A percentile compares a stretch with the other conserved stretches of the same genome.
These are phyloP conservation scores for Clarias pachynema DNA, from an alignment of 2,797 vertebrate genomes.

Conservation along the genomic window DNA sequence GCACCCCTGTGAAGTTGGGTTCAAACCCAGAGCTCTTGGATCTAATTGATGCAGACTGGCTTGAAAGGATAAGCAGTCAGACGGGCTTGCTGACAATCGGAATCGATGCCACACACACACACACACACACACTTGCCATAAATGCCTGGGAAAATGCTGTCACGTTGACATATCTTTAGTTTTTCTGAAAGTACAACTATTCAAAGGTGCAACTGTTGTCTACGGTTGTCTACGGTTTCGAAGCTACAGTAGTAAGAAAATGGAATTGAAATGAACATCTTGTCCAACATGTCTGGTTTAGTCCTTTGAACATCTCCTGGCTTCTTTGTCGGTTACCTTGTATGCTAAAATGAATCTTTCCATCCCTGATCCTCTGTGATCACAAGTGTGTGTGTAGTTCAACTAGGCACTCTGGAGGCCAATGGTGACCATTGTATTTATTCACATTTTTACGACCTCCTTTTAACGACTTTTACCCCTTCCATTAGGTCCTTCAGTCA, in stretches of 20 bases:
- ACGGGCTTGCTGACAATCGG: neutral
- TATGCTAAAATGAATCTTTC: too few species aligned
- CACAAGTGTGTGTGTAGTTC: too few species aligned
- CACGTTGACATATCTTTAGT: neutral
- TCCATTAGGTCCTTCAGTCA: too few species aligned
- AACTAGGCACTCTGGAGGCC: too few species aligned
- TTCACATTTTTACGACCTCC: too few species aligned
- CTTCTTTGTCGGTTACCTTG: neutral
- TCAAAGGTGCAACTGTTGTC: neutral
- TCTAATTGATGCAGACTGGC: neutral
- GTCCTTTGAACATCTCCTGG: neutral
- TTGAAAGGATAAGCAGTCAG: neutral
- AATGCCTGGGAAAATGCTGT: neutral
- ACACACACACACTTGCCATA: neutral
- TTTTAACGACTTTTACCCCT: too few species aligned
- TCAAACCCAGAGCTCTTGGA: slow-evolving; percentile 2
- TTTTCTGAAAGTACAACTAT: neutral
- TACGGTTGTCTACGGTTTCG: neutral
- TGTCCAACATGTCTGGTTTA: neutral
- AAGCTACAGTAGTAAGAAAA: neutral
- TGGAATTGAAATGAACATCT: neutral
- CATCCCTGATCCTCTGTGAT: too few species aligned
- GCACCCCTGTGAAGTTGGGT: neutral
- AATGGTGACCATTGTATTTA: too few species aligned
- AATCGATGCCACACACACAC: slow-evolving; percentile 8